Conservation (phyloP, 2,797 vertebrate species). For the Phrynocephalus guinanensis region DNA sequence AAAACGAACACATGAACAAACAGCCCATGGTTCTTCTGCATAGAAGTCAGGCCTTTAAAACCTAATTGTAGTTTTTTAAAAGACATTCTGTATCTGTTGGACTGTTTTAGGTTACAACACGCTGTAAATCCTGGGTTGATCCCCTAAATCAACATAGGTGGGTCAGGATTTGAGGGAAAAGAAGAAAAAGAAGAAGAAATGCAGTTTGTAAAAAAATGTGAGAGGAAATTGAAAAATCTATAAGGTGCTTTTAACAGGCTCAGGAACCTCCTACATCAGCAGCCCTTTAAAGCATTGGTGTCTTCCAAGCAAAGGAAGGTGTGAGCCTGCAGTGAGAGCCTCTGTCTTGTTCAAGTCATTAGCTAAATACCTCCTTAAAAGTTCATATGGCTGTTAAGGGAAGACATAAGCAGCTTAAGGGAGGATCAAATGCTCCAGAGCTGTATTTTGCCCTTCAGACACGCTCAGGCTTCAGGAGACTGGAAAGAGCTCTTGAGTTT, state of each 20-base stretch:
- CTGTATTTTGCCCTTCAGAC: slow-evolving; percentile 68
- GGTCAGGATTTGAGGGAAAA: not conserved
- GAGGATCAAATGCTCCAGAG: slow-evolving; percentile 65
- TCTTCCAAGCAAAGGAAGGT: not conserved
- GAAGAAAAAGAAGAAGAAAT: too few relatives aligned
- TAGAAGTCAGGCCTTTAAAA: too few relatives aligned
- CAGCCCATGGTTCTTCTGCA: not conserved
- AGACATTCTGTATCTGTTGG: not conserved
- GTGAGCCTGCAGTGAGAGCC: slow-evolving; percentile 15
- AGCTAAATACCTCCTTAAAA: slow-evolving; percentile 68
- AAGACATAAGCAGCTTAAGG: slow-evolving; percentile 68
- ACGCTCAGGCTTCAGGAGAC: slow-evolving; percentile 61
- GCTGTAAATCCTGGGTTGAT: not conserved
- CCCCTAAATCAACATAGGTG: not conserved
- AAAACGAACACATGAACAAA: not conserved
- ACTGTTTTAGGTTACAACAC: not conserved
- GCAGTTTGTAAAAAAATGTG: not conserved
- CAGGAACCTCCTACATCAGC: slow-evolving; percentile 25
- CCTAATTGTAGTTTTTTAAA: not conserved
- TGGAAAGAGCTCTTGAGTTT: slow-evolving; percentile 61
- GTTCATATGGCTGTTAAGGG: slow-evolving; percentile 56
- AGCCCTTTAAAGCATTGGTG: not conserved
- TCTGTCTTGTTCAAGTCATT: slow-evolving; percentile 68
- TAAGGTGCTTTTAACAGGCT: too few relatives aligned
- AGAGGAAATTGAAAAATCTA: too few relatives aligned